phyloP scores from a whole-genome alignment of 2,888 invertebrate genomes.

The Catocala sponsa region DNA sequence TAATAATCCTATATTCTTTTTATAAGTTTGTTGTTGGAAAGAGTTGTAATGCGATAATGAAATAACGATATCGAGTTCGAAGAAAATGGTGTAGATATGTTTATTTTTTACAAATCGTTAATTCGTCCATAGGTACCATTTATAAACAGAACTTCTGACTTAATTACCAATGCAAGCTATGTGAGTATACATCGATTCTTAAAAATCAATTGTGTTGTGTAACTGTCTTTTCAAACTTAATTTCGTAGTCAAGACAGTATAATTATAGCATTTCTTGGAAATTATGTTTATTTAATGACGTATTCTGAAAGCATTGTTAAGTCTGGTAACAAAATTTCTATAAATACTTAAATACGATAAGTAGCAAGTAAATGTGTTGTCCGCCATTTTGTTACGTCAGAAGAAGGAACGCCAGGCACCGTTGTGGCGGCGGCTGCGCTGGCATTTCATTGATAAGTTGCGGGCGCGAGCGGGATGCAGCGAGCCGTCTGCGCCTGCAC shows the following conservation, averaged over 20 bases:
- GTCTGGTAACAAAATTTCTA: constrained; percentile 40
- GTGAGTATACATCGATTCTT: constrained; percentile 38
- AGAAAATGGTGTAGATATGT: too few species aligned
- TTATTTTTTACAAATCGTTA: too few species aligned
- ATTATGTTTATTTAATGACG: constrained; percentile 48
- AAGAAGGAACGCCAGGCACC: constrained; percentile 79
- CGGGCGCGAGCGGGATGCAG: constrained; percentile 78
- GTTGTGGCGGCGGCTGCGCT: constrained; percentile 69
- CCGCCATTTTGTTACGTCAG: constrained; percentile 85
- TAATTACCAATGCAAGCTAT: constrained; percentile 9
- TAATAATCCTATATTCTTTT: too few species aligned
- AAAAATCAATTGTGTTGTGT: constrained; percentile 55
- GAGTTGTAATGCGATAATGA: too few species aligned
- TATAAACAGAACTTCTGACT: too few species aligned
- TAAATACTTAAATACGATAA: constrained; percentile 55
- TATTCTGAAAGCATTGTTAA: constrained; percentile 37
- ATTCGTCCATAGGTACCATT: too few species aligned
- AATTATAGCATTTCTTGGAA: constrained; percentile 49
- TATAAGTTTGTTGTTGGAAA: too few species aligned
- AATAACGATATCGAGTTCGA: too few species aligned
- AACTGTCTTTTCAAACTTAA: constrained; percentile 50
- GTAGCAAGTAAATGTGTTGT: constrained; percentile 61
- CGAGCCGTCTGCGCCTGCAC: constrained; percentile 62
- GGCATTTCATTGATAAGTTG: constrained; percentile 86
- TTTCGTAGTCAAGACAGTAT: constrained; percentile 55